Base-by-base conservation (phyloP, 53 echinoderm and acorn worm genomes). In the Crossaster papposus region DNA sequence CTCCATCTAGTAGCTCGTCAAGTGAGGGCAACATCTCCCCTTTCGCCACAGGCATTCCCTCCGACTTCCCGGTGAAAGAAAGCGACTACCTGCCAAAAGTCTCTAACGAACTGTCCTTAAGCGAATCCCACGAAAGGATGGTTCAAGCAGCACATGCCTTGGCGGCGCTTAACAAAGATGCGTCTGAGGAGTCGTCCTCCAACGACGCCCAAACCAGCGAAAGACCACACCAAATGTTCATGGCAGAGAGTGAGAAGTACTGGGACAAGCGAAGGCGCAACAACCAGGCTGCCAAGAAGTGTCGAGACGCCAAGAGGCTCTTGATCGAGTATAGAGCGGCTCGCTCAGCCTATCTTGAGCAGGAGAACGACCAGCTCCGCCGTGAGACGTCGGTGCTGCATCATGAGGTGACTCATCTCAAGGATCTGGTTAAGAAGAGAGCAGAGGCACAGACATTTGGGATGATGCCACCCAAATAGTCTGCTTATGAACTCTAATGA, bases 191-290 rank as follows among this genome's bases (percentile, higher is more conserved):
- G 1, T 72, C 71, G 0, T 72, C 71, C 2, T 9, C 52, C 29
- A 14, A 37, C 9, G 80, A 55, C 77, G 36, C 17, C 36, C 14
- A 31, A 18, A 22, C 52, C 9, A 52, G 23, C 70, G 85, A 7
- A 83, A 65, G 70, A 68, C 68, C 58, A 14, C 58, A 79, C 2
- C 89, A 83, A 37, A 72, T 70, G 44, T 70, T 34, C 37, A 91
- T 88, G 91, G 78, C 33, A 2, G 84, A 79, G 1, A 50, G 34
- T 10, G 93, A 90, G 64, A 92, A 90, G 77, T 95, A 95, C 80
- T 91, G 95, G 88, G 95, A 95, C 74, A 95, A 95, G 84, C 92
- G 95, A 30, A 68, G 91, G 14, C 92, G 95, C 30, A 95, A 95
- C 77, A 95, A 95, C 91, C 72, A 90, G 53, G 95, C 95, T 15